These are phyloP conservation scores for Chromis chromis DNA, from an alignment of 2,797 vertebrate species.

Conservation along the genomic window DNA sequence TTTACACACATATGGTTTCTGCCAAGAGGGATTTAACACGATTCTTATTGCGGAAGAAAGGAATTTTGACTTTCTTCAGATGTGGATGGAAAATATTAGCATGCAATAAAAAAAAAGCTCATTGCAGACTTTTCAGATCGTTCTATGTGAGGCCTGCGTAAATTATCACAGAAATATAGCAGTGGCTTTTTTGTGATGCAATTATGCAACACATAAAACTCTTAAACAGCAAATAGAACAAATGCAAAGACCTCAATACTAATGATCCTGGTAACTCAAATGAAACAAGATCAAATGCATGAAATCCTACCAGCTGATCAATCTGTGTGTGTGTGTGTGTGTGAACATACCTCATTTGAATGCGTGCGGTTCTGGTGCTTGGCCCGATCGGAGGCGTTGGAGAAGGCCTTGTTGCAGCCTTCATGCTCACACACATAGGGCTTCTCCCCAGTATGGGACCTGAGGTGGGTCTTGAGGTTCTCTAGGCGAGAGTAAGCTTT, in stretches of 20 bases:
- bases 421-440: constrained; percentile 98
- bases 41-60: background rate
- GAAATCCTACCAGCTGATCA: background rate
- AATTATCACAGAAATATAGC: too few relatives aligned
- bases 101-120: background rate
- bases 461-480: constrained; percentile 98
- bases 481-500: constrained; percentile 99
- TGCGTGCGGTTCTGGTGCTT: constrained; percentile 99
- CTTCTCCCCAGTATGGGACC: constrained; percentile 99
- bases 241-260: background rate
- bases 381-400: constrained; percentile 97
- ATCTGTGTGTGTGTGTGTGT: background rate
- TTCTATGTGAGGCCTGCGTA: background rate
- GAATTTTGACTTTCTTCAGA: background rate
- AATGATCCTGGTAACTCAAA: background rate
- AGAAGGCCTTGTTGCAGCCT: constrained; percentile 99
- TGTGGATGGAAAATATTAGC: background rate
- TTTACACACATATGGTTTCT: constrained; percentile 99
- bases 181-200: background rate
- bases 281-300: background rate
- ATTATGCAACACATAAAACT: background rate
- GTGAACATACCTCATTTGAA: constrained; percentile 92
- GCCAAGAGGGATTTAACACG: constrained; percentile 36
- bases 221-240: background rate
- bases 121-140: background rate